phyloP scores from a whole-genome alignment of 2,888 invertebrate genomes.

The Cantharis nigra region DNA sequence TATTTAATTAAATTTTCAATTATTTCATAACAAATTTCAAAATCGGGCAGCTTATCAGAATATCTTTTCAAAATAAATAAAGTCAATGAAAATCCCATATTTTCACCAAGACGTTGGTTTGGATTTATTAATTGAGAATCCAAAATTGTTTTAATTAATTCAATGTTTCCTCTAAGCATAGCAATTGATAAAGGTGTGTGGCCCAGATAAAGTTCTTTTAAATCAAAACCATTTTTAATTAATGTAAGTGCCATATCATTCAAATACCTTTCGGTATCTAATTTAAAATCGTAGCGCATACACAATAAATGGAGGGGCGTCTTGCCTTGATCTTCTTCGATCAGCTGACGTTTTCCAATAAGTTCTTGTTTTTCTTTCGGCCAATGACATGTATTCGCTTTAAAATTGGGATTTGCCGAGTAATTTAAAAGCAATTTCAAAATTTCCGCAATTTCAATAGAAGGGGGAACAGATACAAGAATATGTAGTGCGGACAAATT shows the following conservation, averaged over 20 bases:
- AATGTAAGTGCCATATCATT: slow-evolving; percentile 3
- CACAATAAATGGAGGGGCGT: slow-evolving; percentile 50
- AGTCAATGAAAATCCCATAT: slow-evolving; percentile 50
- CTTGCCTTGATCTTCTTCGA: slow-evolving; percentile 43
- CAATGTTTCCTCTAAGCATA: slow-evolving; percentile 46
- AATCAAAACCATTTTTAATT: background rate
- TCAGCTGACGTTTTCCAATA: slow-evolving; percentile 30
- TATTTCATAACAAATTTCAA: slow-evolving; percentile 36
- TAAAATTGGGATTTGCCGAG: slow-evolving; percentile 45
- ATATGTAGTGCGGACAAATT: slow-evolving; percentile 47
- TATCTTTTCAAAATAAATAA: slow-evolving; percentile 46
- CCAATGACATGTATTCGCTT: slow-evolving; percentile 45
- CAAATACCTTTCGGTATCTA: slow-evolving; percentile 34
- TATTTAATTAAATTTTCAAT: slow-evolving; percentile 39
- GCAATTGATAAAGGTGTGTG: slow-evolving; percentile 51
- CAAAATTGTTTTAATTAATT: slow-evolving; percentile 42
- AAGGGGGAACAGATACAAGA: slow-evolving; percentile 40
- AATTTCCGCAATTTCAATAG: slow-evolving; percentile 37
- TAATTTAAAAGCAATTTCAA: slow-evolving; percentile 39
- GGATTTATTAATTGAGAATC: slow-evolving; percentile 41
- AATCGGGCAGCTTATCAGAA: slow-evolving; percentile 34
- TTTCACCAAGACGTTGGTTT: slow-evolving; percentile 40
- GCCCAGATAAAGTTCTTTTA: slow-evolving; percentile 45
- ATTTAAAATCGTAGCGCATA: slow-evolving; percentile 46
- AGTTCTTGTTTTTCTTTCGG: slow-evolving; percentile 37